phyloP scores from a whole-genome alignment of 2,797 vertebrate species.

The Knipowitschia caucasica region DNA sequence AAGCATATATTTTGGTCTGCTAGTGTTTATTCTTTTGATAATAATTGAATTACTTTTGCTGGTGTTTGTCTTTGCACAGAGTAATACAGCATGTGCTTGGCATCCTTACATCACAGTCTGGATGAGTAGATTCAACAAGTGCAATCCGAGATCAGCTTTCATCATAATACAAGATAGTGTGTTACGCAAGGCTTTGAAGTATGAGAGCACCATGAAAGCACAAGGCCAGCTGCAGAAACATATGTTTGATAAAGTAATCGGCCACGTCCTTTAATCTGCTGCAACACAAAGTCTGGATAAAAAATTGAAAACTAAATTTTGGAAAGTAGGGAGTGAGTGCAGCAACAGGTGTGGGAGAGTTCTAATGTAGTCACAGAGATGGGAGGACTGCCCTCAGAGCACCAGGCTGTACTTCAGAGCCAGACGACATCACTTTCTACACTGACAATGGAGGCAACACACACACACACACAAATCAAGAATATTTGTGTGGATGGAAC shows the following conservation, averaged over 20 bases:
- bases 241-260: slow-evolving; percentile 20
- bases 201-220: slow-evolving; percentile 8
- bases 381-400: slow-evolving; percentile 17
- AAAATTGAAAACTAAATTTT: slow-evolving; percentile 8
- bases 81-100: neutral
- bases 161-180: neutral
- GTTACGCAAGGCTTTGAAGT: slow-evolving; percentile 15
- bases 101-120: neutral
- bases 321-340: neutral
- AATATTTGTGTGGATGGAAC: slow-evolving; percentile 1
- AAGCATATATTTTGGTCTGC: too few relatives aligned
- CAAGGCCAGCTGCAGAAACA: slow-evolving; percentile 13
- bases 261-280: slow-evolving; percentile 13
- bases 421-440: slow-evolving; percentile 27
- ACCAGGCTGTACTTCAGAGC: slow-evolving; percentile 51
- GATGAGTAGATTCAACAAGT: neutral
- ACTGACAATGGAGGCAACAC: slow-evolving; percentile 5
- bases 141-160: slow-evolving; percentile 1
- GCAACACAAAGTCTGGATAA: slow-evolving; percentile 9
- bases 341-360: slow-evolving; percentile 16
- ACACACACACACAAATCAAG: slow-evolving; percentile 1
- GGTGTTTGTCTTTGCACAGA: neutral
- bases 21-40: too few relatives aligned
- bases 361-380: slow-evolving; percentile 21
- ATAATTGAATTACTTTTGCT: neutral